A percentile compares a stretch with the other conserved stretches of the same genome.
Evolutionary conservation across 2,888 invertebrate species (phyloP).

Genomic region (Epirrhoe alternata): DNA sequence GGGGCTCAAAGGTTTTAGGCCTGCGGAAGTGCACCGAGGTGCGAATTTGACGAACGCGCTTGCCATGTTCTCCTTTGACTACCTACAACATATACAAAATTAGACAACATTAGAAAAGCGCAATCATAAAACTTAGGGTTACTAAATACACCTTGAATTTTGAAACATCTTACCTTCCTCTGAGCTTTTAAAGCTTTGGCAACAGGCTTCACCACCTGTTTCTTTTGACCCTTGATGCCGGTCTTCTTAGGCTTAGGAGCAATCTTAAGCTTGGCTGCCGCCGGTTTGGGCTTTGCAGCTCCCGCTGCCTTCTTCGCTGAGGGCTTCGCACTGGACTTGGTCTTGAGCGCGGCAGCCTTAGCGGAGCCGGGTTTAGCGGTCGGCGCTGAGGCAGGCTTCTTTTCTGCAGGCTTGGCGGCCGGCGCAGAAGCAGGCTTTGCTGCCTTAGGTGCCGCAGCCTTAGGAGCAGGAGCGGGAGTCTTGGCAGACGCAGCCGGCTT

Average conservation of each 20-base stretch:
- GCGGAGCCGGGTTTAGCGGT: constrained; percentile 83
- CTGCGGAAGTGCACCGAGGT: constrained; percentile 98
- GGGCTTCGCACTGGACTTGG: constrained; percentile 81
- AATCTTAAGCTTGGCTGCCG: constrained; percentile 79
- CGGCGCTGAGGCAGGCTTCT: constrained; percentile 70
- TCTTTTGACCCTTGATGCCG: constrained; percentile 84
- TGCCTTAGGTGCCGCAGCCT: constrained; percentile 77
- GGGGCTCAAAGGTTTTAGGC: constrained; percentile 96
- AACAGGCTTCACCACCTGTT: constrained; percentile 82
- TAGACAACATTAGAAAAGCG: too few relatives aligned
- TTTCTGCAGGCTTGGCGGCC: constrained; percentile 77
- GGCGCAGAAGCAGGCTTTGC: constrained; percentile 79
- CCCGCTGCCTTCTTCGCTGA: constrained; percentile 81
- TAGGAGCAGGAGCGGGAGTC: constrained; percentile 75
- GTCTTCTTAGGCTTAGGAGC: constrained; percentile 84
- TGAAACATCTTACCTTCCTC: constrained; percentile 87
- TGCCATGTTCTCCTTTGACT: constrained; percentile 96
- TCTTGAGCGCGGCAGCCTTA: constrained; percentile 79
- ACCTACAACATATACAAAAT: constrained; percentile 83
- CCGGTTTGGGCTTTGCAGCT: constrained; percentile 79
- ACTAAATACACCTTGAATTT: neutral
- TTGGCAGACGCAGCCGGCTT: constrained; percentile 74
- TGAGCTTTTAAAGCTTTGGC: constrained; percentile 94
- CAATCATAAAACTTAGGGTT: neutral
- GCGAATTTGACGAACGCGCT: constrained; percentile 94